Evolutionary conservation across 1,140 invertebrate genomes (phyloP).

Genomic region (Adelges cooleyi): DNA sequence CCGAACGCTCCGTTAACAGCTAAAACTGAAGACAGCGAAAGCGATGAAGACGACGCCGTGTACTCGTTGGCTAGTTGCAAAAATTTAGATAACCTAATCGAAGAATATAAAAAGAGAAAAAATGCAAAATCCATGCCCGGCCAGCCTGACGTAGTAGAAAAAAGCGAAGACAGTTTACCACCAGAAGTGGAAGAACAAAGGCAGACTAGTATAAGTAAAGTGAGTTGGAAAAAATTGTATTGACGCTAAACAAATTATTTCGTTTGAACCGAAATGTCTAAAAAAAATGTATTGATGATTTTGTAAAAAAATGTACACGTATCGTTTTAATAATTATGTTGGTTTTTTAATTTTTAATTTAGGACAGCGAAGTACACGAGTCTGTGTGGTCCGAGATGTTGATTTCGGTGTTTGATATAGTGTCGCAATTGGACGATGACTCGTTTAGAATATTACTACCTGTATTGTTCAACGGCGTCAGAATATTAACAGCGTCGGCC

Average conservation of each 20-base stretch:
- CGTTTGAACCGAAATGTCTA: too few species aligned
- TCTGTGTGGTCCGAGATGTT: conserved; percentile 54
- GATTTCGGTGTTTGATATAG: conserved; percentile 47
- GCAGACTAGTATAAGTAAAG: conserved; percentile 65
- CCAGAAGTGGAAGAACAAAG: conserved; percentile 65
- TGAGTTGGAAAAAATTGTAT: conserved; percentile 35
- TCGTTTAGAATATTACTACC: conserved; percentile 50
- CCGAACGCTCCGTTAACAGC: conserved; percentile 18
- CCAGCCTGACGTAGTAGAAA: conserved; percentile 31
- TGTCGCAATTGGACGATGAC: conserved; percentile 45
- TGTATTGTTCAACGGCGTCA: conserved; percentile 48
- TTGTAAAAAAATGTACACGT: too few species aligned
- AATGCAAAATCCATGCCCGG: conserved; percentile 44
- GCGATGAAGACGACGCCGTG: conserved; percentile 34
- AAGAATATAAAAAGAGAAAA: conserved; percentile 51
- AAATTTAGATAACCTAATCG: conserved; percentile 39
- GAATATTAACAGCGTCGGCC: conserved; percentile 49
- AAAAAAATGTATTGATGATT: too few species aligned
- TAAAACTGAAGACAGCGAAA: conserved; percentile 14
- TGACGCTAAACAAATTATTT: too few species aligned
- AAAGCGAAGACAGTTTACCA: conserved; percentile 41
- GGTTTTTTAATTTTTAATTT: conserved; percentile 19
- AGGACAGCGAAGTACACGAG: conserved; percentile 53
- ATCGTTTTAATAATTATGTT: too few species aligned
- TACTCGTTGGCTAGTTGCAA: conserved; percentile 43